Conservation (phyloP, 2,888 invertebrate species). For the Phaedon cochleariae region DNA sequence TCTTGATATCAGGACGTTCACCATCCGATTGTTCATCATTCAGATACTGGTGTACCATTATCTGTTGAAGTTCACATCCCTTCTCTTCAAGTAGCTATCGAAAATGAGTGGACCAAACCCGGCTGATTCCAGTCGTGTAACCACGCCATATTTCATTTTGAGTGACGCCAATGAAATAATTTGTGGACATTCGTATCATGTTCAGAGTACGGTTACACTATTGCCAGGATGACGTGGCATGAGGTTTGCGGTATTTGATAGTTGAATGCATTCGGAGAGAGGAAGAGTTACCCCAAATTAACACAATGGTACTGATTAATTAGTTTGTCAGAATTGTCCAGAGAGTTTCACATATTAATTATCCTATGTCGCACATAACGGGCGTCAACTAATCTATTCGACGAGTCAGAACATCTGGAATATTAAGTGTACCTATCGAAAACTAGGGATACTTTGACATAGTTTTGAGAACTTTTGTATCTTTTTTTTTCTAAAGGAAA, state of each 20-base stretch:
- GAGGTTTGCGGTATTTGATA: background rate
- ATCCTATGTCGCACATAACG: background rate
- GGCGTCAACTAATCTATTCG: too few relatives aligned
- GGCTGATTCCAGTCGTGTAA: background rate
- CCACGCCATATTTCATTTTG: constrained; percentile 44
- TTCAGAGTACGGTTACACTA: background rate
- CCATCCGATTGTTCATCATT: too few relatives aligned
- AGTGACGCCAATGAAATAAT: constrained; percentile 45
- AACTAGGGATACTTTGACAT: too few relatives aligned
- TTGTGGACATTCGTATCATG: constrained; percentile 40
- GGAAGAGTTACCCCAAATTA: background rate
- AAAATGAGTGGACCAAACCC: background rate
- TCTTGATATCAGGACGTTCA: too few relatives aligned
- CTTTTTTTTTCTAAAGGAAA: too few relatives aligned
- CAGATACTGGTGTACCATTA: too few relatives aligned
- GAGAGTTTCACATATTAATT: background rate
- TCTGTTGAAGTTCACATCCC: too few relatives aligned
- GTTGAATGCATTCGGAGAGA: too few relatives aligned
- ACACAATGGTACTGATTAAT: background rate
- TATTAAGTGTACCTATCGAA: too few relatives aligned
- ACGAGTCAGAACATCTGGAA: too few relatives aligned
- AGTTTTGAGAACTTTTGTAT: too few relatives aligned
- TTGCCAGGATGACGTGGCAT: background rate
- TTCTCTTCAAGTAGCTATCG: background rate
- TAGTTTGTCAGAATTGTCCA: background rate